Evolutionary conservation across 92 coral and sea anemone genomes (phyloP).

Genomic region (Zoanthus solanderi): DNA sequence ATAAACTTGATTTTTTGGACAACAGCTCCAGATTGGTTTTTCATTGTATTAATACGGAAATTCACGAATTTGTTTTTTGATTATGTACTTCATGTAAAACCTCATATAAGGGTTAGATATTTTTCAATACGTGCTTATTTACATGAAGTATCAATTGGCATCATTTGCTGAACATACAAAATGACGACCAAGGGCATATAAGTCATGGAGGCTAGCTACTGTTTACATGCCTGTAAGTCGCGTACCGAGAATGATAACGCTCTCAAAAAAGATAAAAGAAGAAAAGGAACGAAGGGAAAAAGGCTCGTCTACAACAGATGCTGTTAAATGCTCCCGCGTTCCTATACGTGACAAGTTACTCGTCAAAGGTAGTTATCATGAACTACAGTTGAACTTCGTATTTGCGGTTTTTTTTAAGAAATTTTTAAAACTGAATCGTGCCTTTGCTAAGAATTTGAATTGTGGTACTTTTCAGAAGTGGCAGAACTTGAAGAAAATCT

Average conservation of each 20-base stretch:
- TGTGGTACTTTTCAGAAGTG: constrained; percentile 75
- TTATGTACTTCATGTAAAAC: neutral
- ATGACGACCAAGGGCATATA: neutral
- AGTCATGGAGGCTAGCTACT: neutral
- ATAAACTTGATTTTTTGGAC: too few species aligned
- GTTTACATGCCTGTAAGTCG: neutral
- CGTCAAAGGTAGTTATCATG: constrained; percentile 73
- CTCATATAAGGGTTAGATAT: neutral
- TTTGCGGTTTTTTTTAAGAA: neutral
- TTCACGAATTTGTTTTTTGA: neutral
- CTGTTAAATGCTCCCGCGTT: constrained; percentile 68
- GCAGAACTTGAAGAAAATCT: constrained; percentile 94
- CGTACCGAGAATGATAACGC: constrained; percentile 82
- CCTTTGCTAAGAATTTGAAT: neutral
- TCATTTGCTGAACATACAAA: neutral
- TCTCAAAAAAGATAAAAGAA: constrained; percentile 95
- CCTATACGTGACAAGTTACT: constrained; percentile 91
- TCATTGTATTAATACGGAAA: too few species aligned
- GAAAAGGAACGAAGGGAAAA: constrained; percentile 89
- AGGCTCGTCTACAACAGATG: constrained; percentile 55
- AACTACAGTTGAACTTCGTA: neutral
- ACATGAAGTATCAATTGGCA: neutral
- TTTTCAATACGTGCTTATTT: neutral
- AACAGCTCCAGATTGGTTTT: too few species aligned
- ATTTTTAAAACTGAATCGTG: neutral